These are phyloP conservation scores for Atta cephalotes DNA, from an alignment of 1,140 invertebrate species.

Conservation along the genomic window DNA sequence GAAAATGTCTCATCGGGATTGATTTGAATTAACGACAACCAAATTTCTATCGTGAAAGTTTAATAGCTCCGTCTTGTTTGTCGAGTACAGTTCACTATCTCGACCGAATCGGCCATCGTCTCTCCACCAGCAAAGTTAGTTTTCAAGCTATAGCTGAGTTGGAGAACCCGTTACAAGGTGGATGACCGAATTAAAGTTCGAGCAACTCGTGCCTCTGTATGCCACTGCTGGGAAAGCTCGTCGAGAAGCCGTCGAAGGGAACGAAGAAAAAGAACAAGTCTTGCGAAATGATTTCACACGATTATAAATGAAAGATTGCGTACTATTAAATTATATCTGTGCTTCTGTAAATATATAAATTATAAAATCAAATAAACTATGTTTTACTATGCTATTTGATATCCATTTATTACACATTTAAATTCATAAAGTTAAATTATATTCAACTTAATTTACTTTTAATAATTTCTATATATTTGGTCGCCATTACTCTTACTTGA, in stretches of 20 bases:
- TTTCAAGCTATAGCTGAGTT: slow-evolving; percentile 54
- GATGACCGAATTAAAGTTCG: slow-evolving; percentile 65
- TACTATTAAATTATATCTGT: background rate
- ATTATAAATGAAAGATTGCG: background rate
- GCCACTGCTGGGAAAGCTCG: slow-evolving; percentile 28
- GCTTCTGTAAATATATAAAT: background rate
- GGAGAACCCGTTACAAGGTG: slow-evolving; percentile 62
- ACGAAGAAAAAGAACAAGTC: slow-evolving; percentile 12
- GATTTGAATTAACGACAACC: slow-evolving; percentile 51
- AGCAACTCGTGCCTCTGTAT: slow-evolving; percentile 51
- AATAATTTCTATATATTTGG: too few relatives aligned
- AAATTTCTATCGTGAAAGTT: slow-evolving; percentile 54
- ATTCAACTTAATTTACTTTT: too few relatives aligned
- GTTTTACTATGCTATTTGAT: background rate
- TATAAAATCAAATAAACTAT: background rate
- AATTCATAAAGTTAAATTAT: too few relatives aligned
- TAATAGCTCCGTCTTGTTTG: slow-evolving; percentile 57
- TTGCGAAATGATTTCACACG: slow-evolving; percentile 25
- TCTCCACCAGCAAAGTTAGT: slow-evolving; percentile 53
- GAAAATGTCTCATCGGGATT: slow-evolving; percentile 4
- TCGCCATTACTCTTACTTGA: too few relatives aligned
- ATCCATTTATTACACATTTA: too few relatives aligned
- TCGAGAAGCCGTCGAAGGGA: slow-evolving; percentile 42
- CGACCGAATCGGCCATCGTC: slow-evolving; percentile 37
- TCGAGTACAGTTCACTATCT: slow-evolving; percentile 55